phyloP scores from a whole-genome alignment of 2,113 vertebrate genomes.

The Pelvicachromis taeniatus region DNA sequence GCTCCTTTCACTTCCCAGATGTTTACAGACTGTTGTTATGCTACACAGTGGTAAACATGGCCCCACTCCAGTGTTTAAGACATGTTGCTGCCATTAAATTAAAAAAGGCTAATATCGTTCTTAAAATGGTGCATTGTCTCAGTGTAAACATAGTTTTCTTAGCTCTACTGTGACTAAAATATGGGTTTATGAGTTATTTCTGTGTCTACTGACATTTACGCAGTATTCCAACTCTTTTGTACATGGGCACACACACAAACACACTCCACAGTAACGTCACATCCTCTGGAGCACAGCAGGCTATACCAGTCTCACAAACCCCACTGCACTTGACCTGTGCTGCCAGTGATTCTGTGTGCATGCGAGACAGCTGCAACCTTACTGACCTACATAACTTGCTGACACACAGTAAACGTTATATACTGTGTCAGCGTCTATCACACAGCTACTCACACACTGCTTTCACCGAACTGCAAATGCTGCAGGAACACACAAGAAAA shows the following conservation, averaged over 20 bases:
- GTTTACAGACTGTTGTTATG: not conserved
- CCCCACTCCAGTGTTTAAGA: not conserved
- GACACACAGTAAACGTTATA: not conserved
- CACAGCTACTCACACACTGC: not conserved
- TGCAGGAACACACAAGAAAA: not conserved
- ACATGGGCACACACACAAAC: not conserved
- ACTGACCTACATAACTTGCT: conserved; percentile 52
- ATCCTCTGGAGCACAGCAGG: not conserved
- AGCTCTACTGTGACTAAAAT: not conserved
- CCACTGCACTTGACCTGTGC: not conserved
- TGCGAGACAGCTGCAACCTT: conserved; percentile 44
- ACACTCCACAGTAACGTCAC: not conserved
- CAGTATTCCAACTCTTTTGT: not conserved
- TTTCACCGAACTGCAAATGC: not conserved
- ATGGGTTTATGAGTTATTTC: not conserved
- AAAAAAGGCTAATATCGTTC: not conserved
- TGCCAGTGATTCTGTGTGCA: not conserved
- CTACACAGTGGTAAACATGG: not conserved
- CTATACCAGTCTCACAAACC: not conserved
- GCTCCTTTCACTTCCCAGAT: not conserved
- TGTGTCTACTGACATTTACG: not conserved
- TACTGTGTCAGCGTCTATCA: not conserved
- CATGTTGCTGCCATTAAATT: not conserved
- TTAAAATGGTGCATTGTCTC: not conserved
- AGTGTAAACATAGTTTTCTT: not conserved